Conservation (phyloP, 2,888 invertebrate species). For the Eupithecia subfuscata region DNA sequence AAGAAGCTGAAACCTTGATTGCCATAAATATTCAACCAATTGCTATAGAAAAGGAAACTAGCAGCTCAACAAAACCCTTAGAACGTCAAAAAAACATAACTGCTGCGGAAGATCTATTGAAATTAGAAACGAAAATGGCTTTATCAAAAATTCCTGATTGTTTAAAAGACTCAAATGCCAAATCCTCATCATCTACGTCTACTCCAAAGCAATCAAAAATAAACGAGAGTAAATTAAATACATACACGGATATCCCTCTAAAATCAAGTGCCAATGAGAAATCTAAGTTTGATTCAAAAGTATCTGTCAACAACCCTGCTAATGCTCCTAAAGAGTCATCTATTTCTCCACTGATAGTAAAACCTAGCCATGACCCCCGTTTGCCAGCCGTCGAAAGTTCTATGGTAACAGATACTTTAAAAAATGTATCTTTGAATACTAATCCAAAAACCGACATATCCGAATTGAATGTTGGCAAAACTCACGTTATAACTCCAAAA, state of each 20-base stretch:
- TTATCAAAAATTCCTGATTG: conserved; percentile 16
- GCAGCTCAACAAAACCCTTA: conserved; percentile 52
- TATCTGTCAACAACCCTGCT: conserved; percentile 28
- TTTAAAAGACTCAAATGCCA: conserved; percentile 33
- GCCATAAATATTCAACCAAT: conserved; percentile 26
- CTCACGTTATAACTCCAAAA: conserved; percentile 27
- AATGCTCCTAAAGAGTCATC: conserved; percentile 23
- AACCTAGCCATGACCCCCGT: conserved; percentile 31
- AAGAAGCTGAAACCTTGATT: not conserved
- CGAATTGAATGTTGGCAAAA: not conserved
- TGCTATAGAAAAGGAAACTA: conserved; percentile 6
- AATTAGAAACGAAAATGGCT: conserved; percentile 34
- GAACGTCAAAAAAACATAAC: conserved; percentile 59
- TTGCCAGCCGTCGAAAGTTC: conserved; percentile 16
- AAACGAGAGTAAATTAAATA: conserved; percentile 34
- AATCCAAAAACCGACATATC: not conserved
- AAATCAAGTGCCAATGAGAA: conserved; percentile 45
- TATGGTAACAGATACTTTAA: conserved; percentile 12
- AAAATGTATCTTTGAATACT: not conserved
- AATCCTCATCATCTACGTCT: conserved; percentile 24
- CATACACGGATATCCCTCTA: conserved; percentile 42
- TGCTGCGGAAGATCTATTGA: conserved; percentile 9
- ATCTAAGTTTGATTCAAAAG: conserved; percentile 34
- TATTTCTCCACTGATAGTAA: conserved; percentile 32
- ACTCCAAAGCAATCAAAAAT: conserved; percentile 33